phyloP scores from a whole-genome alignment of 2,888 invertebrate species.

The Dione vanillae region DNA sequence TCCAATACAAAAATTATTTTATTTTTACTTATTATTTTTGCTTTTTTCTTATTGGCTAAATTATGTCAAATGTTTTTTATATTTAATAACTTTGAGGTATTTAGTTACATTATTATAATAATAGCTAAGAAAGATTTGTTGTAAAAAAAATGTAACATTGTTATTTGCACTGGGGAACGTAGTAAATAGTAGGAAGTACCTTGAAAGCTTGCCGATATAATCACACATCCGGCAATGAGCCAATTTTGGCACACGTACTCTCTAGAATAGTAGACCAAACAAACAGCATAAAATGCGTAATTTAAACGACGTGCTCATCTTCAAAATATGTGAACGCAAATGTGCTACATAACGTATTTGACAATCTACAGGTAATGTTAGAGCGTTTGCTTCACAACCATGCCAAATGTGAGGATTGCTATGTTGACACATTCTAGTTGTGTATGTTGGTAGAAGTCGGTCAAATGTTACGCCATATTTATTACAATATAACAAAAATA shows the following conservation, averaged over 20 bases:
- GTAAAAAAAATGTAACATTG: neutral
- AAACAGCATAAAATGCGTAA: conserved; percentile 8
- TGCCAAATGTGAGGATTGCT: conserved; percentile 5
- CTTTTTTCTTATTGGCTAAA: too few species aligned
- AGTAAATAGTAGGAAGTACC: conserved; percentile 44
- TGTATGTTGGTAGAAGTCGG: conserved; percentile 2
- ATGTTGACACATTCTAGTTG: conserved; percentile 1
- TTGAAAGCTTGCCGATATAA: conserved; percentile 43
- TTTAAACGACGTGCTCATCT: conserved; percentile 10
- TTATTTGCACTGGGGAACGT: conserved; percentile 32
- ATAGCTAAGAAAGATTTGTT: conserved; percentile 1
- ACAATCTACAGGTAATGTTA: neutral
- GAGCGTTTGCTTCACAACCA: conserved; percentile 12
- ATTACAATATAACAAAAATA: conserved; percentile 3
- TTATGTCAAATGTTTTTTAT: too few species aligned
- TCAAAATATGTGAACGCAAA: conserved; percentile 7
- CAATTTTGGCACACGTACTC: conserved; percentile 37
- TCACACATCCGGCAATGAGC: conserved; percentile 40
- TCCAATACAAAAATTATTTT: too few species aligned
- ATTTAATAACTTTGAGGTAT: neutral
- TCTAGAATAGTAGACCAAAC: conserved; percentile 29
- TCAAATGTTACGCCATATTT: conserved; percentile 6
- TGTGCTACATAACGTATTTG: neutral
- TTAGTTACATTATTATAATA: neutral
- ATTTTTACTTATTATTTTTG: too few species aligned